Evolutionary conservation across 2,113 vertebrate species (phyloP).

Genomic region (Clupea harengus): DNA sequence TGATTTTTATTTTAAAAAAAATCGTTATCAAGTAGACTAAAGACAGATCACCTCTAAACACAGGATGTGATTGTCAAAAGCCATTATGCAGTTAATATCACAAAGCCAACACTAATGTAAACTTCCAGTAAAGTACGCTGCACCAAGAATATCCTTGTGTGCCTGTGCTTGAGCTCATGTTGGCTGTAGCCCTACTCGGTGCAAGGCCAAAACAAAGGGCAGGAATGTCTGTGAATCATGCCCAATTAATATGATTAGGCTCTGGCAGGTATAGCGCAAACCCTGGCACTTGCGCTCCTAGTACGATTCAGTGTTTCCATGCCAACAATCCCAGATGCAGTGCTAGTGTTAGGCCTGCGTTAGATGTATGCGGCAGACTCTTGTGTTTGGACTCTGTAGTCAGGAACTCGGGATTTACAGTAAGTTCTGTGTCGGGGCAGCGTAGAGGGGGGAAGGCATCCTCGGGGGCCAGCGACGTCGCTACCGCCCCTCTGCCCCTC

Average conservation of each 20-base stretch:
- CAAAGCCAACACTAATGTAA: neutral
- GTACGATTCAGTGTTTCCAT: neutral
- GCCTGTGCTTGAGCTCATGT: neutral
- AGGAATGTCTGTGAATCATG: constrained; percentile 49
- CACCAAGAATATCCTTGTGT: neutral
- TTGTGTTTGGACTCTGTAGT: neutral
- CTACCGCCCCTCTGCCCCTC: neutral
- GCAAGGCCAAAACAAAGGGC: constrained; percentile 37
- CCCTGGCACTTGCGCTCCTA: neutral
- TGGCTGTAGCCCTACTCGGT: constrained; percentile 38
- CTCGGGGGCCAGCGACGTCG: neutral
- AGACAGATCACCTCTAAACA: neutral
- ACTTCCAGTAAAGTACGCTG: neutral
- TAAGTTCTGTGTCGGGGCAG: neutral
- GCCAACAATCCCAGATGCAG: neutral
- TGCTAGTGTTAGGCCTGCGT: neutral
- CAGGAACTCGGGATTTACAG: neutral
- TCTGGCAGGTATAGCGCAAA: neutral
- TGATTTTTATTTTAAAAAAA: neutral
- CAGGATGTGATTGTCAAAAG: neutral
- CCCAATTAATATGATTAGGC: constrained; percentile 44
- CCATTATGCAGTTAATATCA: neutral
- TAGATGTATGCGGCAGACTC: neutral
- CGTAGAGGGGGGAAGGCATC: neutral
- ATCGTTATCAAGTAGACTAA: neutral